Base-by-base conservation (phyloP, 2,797 vertebrate genomes). In the Ptychobarbus kaznakovi region DNA sequence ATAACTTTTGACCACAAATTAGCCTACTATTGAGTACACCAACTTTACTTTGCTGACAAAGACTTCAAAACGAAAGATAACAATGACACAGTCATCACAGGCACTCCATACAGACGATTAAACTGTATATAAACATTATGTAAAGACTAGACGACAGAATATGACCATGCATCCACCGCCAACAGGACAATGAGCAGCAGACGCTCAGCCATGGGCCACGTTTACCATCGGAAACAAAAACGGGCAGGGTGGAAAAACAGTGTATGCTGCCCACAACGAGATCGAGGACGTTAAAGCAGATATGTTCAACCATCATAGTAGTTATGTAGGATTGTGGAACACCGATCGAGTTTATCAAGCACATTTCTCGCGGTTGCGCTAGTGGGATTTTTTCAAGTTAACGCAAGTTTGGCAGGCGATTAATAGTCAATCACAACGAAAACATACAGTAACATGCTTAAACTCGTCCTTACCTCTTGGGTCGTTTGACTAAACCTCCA, bases 401-500 rank as follows among this genome's bases (percentile, higher is more conserved):
- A 6, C 46, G n/a, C 74, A 79, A 79, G 83, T 84, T 84, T 70
- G 22, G 22, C 53, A 15, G 32, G 49, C n/a, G 61, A 44, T 28
- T n/a, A 82, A 28, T 7, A 76, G 46, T 82, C 9, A 18, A 63
- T 42, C 38, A n/a, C 46, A 75, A 63, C 18, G 7, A 35, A 83
- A 56, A 75, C n/a, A 68, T 28, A 74, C 9, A 77, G 65, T 6
- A 74, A 28, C 42, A 56, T 38, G 42, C 11, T 51, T 49, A 65
- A 83, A 40, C 22, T 51, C n/a, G 42, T 74, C 22, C 6, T 93
- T 95, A 95, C 95, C 95, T 89, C 89, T 94, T 95, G 0, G 94
- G 91, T 86, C 95, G 90, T 86, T 94, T 95, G 92, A 95, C 94
- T 93, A 94, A 94, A 66, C 93, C 94, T 82, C 95, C 95, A 6